Evolutionary conservation across 2,888 invertebrate genomes (phyloP), one percentile per base, ranked within the genome.

Genomic region (Alentia gelatinosa): DNA sequence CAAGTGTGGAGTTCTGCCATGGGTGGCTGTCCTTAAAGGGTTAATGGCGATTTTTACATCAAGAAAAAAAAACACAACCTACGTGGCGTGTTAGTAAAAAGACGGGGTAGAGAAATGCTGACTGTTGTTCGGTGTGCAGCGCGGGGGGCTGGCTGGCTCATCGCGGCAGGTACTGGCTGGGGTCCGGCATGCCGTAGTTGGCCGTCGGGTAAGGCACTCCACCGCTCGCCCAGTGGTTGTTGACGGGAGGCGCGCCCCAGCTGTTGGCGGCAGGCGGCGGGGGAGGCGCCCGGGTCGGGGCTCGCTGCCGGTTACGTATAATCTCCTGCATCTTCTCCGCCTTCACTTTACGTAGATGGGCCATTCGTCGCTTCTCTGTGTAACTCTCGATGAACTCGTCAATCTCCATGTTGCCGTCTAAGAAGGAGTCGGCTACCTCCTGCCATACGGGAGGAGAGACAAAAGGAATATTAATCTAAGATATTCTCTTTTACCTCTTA

Each of bases 371-470:
- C 92, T 97, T 97, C 0, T 97, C 97, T 91, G 98, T 97, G 96
- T 98, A 99, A 91, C 98, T 97, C 92, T 98, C 98, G 4, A 99
- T 96, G 95, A 99, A 99, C 92, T 97, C 97, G 33, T 99, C 99
- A 0, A 97, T 96, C 89, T 97, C 96, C 9, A 98, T 97, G 90
- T 97, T 95, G 12, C 97, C 97, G 23, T 97, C 97, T 56, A 98
- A 97, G 95, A 99, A 98, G 93, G 97, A 97, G 94, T 98, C 97
- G 0, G 98, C 98, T 79, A 98, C 96, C 92, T 97, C 97, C 96
- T 97, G 94, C 88, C 47, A 91, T n/a, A n/a, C n/a, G n/a, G n/a
- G n/a, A n/a, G n/a, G n/a, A n/a, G n/a, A n/a, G n/a, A n/a, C n/a
- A n/a, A n/a, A n/a, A n/a, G n/a, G n/a, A n/a, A n/a, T n/a, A n/a